Evolutionary conservation across 2,113 vertebrate genomes (phyloP).

Genomic region (Haliaeetus leucogaster): DNA sequence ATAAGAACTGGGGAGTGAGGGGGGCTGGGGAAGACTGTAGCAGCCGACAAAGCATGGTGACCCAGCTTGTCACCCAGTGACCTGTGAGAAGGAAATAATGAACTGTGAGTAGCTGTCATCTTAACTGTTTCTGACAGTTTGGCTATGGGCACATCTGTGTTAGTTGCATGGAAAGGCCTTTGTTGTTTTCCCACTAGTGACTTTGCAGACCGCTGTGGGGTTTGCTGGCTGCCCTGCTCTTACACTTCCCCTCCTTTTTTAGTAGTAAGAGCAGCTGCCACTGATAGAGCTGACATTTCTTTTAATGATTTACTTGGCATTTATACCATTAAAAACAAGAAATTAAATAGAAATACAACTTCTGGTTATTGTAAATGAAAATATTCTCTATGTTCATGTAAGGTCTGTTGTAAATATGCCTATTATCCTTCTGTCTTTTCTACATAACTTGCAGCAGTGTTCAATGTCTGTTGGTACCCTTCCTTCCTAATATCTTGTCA

Average conservation of each 20-base stretch:
- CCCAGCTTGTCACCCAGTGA: constrained; percentile 97
- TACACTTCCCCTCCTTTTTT: constrained; percentile 75
- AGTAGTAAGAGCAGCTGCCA: constrained; percentile 76
- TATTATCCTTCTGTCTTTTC: neutral
- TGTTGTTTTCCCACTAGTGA: constrained; percentile 87
- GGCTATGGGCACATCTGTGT: constrained; percentile 95
- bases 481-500: neutral
- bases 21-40: constrained; percentile 67
- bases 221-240: constrained; percentile 78
- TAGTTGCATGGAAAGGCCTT: constrained; percentile 85
- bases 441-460: neutral
- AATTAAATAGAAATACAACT: neutral
- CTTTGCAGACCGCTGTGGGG: constrained; percentile 81
- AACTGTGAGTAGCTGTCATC: constrained; percentile 97
- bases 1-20: neutral
- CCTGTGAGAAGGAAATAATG: constrained; percentile 99
- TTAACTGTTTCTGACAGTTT: constrained; percentile 95
- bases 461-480: neutral
- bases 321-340: constrained; percentile 44
- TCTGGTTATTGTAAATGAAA: neutral
- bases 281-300: constrained; percentile 75
- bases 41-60: constrained; percentile 86
- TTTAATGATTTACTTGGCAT: constrained; percentile 76
- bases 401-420: neutral
- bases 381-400: neutral